Conservation (phyloP, 1,140 invertebrate genomes). For the Patella vulgata region DNA sequence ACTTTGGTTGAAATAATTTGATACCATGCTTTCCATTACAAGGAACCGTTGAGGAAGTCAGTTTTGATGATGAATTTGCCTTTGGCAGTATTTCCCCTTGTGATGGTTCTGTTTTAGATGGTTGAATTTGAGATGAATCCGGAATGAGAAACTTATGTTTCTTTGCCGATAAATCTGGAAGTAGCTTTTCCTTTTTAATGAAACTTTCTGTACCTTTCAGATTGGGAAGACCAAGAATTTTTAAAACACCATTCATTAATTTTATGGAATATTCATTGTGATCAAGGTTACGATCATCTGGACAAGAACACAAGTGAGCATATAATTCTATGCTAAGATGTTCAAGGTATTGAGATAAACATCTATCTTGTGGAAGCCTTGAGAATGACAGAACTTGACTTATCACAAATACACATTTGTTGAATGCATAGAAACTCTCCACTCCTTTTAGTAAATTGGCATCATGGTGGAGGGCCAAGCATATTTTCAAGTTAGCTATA, state of each 20-base stretch:
- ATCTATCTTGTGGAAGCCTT: slow-evolving; percentile 7
- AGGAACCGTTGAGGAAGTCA: no score
- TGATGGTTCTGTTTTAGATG: no score
- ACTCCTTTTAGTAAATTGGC: slow-evolving; percentile 5
- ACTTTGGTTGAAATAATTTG: no score
- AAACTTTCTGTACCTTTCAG: no score
- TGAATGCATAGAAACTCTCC: slow-evolving; percentile 18
- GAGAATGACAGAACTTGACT: slow-evolving; percentile 16
- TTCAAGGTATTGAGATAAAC: slow-evolving; percentile 13
- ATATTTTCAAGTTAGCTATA: slow-evolving; percentile 11
- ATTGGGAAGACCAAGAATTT: slow-evolving; percentile 8
- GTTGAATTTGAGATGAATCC: no score
- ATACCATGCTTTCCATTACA: no score
- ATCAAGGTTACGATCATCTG: background rate
- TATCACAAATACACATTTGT: slow-evolving; percentile 18
- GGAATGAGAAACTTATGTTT: no score
- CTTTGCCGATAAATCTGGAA: no score
- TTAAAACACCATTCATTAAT: slow-evolving; percentile 9
- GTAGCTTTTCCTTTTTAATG: no score
- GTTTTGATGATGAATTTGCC: no score
- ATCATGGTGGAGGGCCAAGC: slow-evolving; percentile 14
- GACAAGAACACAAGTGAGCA: background rate
- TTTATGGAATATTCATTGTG: background rate
- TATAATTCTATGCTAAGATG: slow-evolving; percentile 21
- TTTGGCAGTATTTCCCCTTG: no score